These are phyloP conservation scores for Baccha elongata DNA, from an alignment of 2,888 invertebrate genomes.

Conservation along the genomic window DNA sequence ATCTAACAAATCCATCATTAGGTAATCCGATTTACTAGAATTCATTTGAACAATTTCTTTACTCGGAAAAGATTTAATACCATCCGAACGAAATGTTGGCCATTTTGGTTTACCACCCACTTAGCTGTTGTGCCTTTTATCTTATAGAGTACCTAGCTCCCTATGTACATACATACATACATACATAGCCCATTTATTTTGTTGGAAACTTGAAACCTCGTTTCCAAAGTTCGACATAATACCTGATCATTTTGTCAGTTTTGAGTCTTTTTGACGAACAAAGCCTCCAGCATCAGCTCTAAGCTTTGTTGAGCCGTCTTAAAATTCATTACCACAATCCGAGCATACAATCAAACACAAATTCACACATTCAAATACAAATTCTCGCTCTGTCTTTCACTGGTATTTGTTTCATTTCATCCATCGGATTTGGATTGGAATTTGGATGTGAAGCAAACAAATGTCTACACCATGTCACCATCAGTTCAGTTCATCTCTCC, in stretches of 20 bases:
- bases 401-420: constrained; percentile 21
- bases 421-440: constrained; percentile 19
- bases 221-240: background rate
- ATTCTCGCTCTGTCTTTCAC: constrained; percentile 22
- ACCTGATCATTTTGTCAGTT: background rate
- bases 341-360: background rate
- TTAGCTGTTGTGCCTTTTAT: no score
- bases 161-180: no score
- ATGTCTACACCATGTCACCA: constrained; percentile 65
- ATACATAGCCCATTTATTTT: no score
- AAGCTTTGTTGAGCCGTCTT: no score
- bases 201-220: no score
- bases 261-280: background rate
- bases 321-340: background rate
- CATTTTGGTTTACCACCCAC: no score
- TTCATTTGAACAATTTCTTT: no score
- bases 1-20: no score
- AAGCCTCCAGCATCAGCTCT: background rate
- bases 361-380: background rate
- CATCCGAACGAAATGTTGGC: no score
- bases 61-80: no score
- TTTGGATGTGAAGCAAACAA: constrained; percentile 33
- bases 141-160: no score
- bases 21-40: no score
- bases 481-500: constrained; percentile 65